Evolutionary conservation across 2,888 invertebrate genomes (phyloP), one percentile per base, ranked within the genome.

Genomic region (Axea sp.): DNA sequence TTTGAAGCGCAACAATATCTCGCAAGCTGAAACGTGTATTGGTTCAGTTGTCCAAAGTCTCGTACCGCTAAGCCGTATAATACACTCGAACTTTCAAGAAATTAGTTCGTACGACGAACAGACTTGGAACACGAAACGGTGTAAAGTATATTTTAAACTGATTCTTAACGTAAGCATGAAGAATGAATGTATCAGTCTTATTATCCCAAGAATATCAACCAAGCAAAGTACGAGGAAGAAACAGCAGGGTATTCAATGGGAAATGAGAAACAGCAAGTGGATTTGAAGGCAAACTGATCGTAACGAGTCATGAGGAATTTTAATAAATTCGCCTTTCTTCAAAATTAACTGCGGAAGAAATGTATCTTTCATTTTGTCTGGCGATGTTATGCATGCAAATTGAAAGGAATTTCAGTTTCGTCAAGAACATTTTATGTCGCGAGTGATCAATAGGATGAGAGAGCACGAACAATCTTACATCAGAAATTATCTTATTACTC

Each of bases 11-110:
- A 24, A 41, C 24, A 31, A 51, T 51, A 41, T 49, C 41, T 51
- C 51, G 17, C 39, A 51, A 62, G 19, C 30, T 30, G 39, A 41
- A 51, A 31, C 31, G 33, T 41, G 49, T 62, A 41, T 62, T 49
- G 41, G 41, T 51, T 62, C 41, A 33, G 49, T 51, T 41, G 49
- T 62, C 41, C 49, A 6, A 3, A 41, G 17, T 37, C 33, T 39
- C 43, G 26, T 41, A 12, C n/a, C 24, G 6, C 15, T 47, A 26
- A 45, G 26, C 37, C 35, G 22, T 60, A 28, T 49, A 49, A 62
- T 45, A 37, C n/a, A 45, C 35, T 37, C 53, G 0, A 55, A 65
- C 35, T 65, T 65, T 55, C 55, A 37, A 65, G 30, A 65, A 65
- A 65, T 65, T 65, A 53, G 65, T 65, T 53, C 65, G 22, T 55